Evolutionary conservation across 2,113 vertebrate species (phyloP).

Genomic region (Eublepharis macularius): DNA sequence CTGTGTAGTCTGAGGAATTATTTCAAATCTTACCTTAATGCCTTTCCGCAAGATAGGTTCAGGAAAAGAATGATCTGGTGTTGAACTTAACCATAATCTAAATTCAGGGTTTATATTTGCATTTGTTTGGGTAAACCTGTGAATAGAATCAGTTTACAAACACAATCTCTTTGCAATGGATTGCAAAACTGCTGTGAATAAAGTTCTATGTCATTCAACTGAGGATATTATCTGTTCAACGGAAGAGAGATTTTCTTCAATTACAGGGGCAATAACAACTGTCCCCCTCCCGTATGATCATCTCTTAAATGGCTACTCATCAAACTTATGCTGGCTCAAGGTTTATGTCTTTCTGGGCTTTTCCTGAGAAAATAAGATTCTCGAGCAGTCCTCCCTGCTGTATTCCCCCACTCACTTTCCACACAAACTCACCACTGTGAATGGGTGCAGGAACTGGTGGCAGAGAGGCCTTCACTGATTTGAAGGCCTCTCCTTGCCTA

Average conservation of each 20-base stretch:
- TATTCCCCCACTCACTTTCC: no score
- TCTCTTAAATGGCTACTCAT: neutral
- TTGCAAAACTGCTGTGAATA: neutral
- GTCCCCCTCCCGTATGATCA: neutral
- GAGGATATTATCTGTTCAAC: neutral
- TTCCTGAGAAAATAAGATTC: no score
- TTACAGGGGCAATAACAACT: neutral
- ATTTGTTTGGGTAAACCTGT: constrained; percentile 46
- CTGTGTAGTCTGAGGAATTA: neutral
- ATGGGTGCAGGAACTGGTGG: no score
- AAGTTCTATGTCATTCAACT: neutral
- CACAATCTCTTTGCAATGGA: neutral
- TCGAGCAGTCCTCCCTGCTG: no score
- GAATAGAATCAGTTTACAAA: constrained; percentile 23
- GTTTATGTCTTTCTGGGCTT: no score
- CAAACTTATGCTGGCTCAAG: no score
- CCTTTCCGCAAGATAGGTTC: constrained; percentile 62
- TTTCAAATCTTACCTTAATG: constrained; percentile 66
- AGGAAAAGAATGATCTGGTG: constrained; percentile 58
- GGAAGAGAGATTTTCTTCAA: neutral
- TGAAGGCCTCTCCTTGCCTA: no score
- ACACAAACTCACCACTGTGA: no score
- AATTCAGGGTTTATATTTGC: constrained; percentile 54
- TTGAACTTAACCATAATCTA: constrained; percentile 70
- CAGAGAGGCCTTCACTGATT: no score